Percentiles rank a stretch among this genome's conserved stretches.
phyloP scores from a whole-genome alignment of 2,797 vertebrate species.

The Sarcophilus harrisii region DNA sequence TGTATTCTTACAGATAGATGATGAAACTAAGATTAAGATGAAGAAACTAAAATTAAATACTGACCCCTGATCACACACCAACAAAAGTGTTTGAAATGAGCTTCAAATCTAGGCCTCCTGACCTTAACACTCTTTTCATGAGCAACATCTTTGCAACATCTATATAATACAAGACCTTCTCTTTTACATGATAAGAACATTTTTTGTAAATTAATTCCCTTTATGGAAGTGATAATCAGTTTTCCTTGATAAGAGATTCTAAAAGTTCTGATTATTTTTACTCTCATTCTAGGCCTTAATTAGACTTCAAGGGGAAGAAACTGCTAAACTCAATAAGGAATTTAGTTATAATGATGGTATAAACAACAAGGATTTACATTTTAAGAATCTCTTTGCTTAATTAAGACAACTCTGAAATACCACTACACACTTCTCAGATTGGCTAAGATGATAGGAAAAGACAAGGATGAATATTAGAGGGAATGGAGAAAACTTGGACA shows the following conservation, averaged over 20 bases:
- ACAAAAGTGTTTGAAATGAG: not conserved
- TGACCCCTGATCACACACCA: not conserved
- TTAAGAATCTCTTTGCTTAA: not conserved
- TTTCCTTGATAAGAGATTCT: not conserved
- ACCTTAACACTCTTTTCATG: not conserved
- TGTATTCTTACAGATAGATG: not conserved
- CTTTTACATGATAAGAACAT: slow-evolving; percentile 27
- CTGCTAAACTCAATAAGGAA: not conserved
- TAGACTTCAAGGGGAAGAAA: not conserved
- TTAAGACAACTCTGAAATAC: too few species aligned
- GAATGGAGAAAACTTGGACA: too few species aligned
- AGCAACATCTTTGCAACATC: not conserved
- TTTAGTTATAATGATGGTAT: not conserved
- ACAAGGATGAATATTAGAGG: too few species aligned
- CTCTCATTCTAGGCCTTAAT: not conserved
- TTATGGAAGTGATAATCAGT: slow-evolving; percentile 1
- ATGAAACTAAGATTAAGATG: not conserved
- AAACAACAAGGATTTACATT: not conserved
- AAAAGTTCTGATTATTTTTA: not conserved
- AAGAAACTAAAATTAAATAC: too few species aligned
- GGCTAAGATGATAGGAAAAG: too few species aligned
- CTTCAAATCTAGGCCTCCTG: not conserved
- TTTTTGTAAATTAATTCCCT: slow-evolving; percentile 31
- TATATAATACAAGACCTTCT: not conserved
- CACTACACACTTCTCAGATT: too few species aligned